Evolutionary conservation across 2,888 invertebrate species (phyloP).

Genomic region (Drosophila infuscata): DNA sequence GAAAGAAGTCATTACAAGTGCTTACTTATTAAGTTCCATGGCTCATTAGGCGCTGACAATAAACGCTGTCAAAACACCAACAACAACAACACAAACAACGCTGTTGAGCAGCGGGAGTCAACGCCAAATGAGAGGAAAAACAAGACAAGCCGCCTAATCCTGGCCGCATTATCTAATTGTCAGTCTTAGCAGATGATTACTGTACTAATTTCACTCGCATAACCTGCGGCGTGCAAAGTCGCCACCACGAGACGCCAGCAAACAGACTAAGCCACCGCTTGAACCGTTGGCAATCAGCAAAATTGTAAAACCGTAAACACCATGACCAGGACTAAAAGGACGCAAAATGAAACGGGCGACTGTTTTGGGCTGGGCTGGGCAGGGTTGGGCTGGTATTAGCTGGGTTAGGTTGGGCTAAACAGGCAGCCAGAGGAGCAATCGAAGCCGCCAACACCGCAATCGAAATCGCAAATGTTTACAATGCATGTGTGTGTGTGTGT

Average conservation of each 20-base stretch:
- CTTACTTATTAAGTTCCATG: slow-evolving; percentile 80
- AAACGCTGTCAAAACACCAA: slow-evolving; percentile 69
- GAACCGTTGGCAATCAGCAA: slow-evolving; percentile 70
- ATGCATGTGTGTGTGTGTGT: slow-evolving; percentile 7
- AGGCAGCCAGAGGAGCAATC: slow-evolving; percentile 51
- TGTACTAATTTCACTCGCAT: slow-evolving; percentile 73
- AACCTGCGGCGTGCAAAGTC: slow-evolving; percentile 44
- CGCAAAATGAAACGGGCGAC: slow-evolving; percentile 10
- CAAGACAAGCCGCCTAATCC: slow-evolving; percentile 63
- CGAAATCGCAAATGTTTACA: slow-evolving; percentile 59
- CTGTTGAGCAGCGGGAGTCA: slow-evolving; percentile 35
- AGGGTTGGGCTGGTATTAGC: background rate
- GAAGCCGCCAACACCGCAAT: slow-evolving; percentile 57
- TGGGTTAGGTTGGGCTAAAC: background rate
- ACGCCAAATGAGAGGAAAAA: slow-evolving; percentile 30
- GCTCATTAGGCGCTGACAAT: slow-evolving; percentile 78
- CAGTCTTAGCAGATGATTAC: slow-evolving; percentile 76
- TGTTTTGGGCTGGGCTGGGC: background rate
- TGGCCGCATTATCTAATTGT: slow-evolving; percentile 75
- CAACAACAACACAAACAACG: slow-evolving; percentile 16
- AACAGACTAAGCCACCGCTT: slow-evolving; percentile 61
- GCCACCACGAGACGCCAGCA: slow-evolving; percentile 39
- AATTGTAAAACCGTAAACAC: slow-evolving; percentile 77
- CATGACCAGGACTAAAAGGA: slow-evolving; percentile 36
- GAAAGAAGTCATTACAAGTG: slow-evolving; percentile 76